Evolutionary conservation across 2,113 vertebrate species (phyloP).

Genomic region (Prionailurus bengalensis): DNA sequence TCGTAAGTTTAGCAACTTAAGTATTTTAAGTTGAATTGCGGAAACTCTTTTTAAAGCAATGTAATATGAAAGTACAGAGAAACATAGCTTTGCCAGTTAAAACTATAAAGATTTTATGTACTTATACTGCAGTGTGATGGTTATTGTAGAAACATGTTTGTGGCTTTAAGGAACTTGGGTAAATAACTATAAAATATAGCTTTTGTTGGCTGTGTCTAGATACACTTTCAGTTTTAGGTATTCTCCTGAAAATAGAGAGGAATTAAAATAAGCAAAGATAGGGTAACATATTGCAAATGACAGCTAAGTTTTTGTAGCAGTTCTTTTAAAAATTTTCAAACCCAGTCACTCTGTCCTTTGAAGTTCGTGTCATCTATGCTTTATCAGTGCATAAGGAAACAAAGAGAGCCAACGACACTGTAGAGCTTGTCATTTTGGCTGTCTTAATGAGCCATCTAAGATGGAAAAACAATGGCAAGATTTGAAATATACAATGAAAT

Average conservation of each 20-base stretch:
- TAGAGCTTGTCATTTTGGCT: constrained; percentile 19
- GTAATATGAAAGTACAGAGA: neutral
- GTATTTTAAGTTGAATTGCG: constrained; percentile 7
- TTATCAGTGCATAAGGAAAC: neutral
- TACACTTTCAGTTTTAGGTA: constrained; percentile 20
- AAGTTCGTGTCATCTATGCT: neutral
- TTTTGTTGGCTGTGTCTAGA: neutral
- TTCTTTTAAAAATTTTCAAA: constrained; percentile 31
- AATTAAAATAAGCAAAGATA: constrained; percentile 6
- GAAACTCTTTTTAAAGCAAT: constrained; percentile 30
- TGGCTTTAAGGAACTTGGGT: neutral
- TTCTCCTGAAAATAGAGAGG: neutral
- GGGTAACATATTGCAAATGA: neutral
- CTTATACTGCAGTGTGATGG: neutral
- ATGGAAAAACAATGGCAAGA: neutral
- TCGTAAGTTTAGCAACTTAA: constrained; percentile 20
- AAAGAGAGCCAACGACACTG: neutral
- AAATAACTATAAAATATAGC: neutral
- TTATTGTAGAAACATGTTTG: neutral
- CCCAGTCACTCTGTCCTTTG: neutral
- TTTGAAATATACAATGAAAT: neutral
- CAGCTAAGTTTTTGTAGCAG: neutral
- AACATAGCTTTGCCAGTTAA: neutral
- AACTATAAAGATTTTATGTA: neutral
- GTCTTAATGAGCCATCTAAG: neutral